Base-by-base conservation (phyloP, 1,140 invertebrate species). In the Vollenhovia emeryi region DNA sequence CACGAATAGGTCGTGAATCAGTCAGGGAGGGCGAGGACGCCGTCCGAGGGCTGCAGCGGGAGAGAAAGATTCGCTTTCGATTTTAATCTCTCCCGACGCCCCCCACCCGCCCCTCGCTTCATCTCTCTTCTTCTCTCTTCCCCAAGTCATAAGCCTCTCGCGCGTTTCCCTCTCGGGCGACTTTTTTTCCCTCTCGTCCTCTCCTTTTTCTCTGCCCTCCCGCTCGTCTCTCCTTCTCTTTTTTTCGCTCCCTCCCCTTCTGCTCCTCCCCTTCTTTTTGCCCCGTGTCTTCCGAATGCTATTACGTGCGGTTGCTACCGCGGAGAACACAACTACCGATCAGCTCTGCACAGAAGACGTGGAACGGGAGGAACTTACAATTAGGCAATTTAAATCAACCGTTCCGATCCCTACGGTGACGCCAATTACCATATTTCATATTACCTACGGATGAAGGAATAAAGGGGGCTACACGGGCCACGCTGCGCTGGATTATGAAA, bases 301-400 rank as follows among this genome's bases (percentile, higher is more conserved):
- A 90, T 92, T 93, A 93, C 92, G 90, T 90, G 91, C 90, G 90
- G 79, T 89, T 85, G 93, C 93, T 94, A 94, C 93, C 90, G 93
- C 89, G 87, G 88, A 90, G 87, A 88, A 88, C 85, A 84, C 91
- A 88, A 90, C 92, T 90, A 85, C 85, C 85, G 80, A 85, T 84
- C 78, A 52, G 40, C 88, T 90, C 87, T 84, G 84, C 82, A 74
- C 71, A 79, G 88, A 66, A 71, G 80, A 87, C 75, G 76, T 84
- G 52, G 84, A 84, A 85, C 82, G 66, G 73, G 85, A 79, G 84
- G 88, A 89, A 89, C 88, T 89, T 86, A 84, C 88, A 89, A 89
- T 89, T 89, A 89, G 88, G 88, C 87, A 89, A 89, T 89, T 89
- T 89, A 89, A 86, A 89, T 89, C 87, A 79, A 87, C 85, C 74